Evolutionary conservation across 2,797 vertebrate species (phyloP), one percentile per base, ranked within the genome.

Genomic region (Myotis pilosus): DNA sequence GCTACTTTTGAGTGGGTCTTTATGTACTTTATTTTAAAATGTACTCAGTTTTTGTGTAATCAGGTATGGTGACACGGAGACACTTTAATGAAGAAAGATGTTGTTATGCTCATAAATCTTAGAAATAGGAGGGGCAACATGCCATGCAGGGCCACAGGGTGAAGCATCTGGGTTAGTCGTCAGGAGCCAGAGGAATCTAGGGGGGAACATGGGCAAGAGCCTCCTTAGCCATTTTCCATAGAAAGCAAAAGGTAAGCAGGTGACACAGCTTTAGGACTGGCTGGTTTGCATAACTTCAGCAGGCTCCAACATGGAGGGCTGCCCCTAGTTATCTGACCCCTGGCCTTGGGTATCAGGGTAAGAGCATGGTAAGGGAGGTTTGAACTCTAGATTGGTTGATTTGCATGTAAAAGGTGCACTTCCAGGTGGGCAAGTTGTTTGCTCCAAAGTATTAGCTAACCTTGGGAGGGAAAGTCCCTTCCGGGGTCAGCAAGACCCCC

Each of bases 201-300:
- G 12, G 0, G 1, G 11, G 20, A 47, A 49, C 11, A 8, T 0
- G n/a, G 7, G 2, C 6, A 38, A 51, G 55, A n/a, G 19, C 4
- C 36, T n/a, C 33, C 5, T 11, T 5, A 20, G 57, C 66, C 4
- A n/a, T 33, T 86, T 71, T 75, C 64, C 25, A 5, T 8, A 49
- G 69, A 41, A 55, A 80, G 13, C 15, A 41, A 25, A 41, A 68
- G 7, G 10, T 8, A 71, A 44, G 33, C 30, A 86, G 23, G 30
- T 5, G 10, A 12, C 23, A 16, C 1, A n/a, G n/a, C n/a, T n/a
- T n/a, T n/a, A n/a, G n/a, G n/a, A n/a, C n/a, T n/a, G 60, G 62
- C 62, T 9, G 17, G 6, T 22, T 25, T 78, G 55, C 62, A 44
- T 16, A 23, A 6, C 33, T 62, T n/a, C 8, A 1, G 30, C 36